Evolutionary conservation across 2,113 vertebrate species (phyloP).

Genomic region (Grus americana): DNA sequence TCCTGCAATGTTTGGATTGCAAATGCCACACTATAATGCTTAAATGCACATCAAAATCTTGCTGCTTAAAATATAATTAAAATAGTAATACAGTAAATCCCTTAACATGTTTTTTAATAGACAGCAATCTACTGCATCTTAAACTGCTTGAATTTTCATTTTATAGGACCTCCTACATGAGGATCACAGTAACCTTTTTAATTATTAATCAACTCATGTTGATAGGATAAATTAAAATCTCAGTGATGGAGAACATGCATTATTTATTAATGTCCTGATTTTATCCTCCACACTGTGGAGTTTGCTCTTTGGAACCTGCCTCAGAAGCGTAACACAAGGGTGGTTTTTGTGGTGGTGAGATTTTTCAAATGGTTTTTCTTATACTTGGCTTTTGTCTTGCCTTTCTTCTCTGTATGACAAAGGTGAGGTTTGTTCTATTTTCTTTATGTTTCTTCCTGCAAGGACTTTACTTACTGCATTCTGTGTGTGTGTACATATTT

Average conservation of each 20-base stretch:
- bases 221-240: not conserved
- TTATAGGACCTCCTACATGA: not conserved
- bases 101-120: not conserved
- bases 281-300: not conserved
- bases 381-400: not conserved
- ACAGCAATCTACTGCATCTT: not conserved
- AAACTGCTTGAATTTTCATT: not conserved
- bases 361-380: not conserved
- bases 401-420: not conserved
- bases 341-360: not conserved
- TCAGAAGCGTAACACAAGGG: not conserved
- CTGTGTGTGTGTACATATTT: not conserved
- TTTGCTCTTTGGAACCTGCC: not conserved
- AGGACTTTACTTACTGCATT: not conserved
- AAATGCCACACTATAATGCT: not conserved
- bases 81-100: not conserved
- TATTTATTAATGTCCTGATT: not conserved
- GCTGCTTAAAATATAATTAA: not conserved
- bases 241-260: not conserved
- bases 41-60: not conserved
- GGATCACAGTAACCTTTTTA: not conserved
- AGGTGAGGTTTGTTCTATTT: not conserved
- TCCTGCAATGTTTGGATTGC: not conserved
- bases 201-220: not conserved
- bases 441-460: not conserved